These are phyloP conservation scores for Pangasius mekongensis DNA, from an alignment of 2,797 vertebrate species.

Conservation along the genomic window DNA sequence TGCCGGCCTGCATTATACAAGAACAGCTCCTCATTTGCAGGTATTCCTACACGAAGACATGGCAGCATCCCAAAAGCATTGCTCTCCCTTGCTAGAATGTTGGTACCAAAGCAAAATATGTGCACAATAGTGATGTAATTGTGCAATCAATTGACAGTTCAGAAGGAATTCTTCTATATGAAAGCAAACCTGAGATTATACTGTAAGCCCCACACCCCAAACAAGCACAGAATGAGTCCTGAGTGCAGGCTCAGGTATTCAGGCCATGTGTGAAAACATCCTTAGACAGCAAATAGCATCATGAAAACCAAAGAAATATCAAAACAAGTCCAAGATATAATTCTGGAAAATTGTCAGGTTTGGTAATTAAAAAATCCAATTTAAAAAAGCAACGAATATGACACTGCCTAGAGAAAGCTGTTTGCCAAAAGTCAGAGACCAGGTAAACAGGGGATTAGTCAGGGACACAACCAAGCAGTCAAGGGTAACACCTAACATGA, in stretches of 20 bases:
- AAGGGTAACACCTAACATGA: not conserved
- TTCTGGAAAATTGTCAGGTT: not conserved
- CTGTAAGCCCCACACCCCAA: not conserved
- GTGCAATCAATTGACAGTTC: not conserved
- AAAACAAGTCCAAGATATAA: not conserved
- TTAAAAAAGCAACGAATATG: not conserved
- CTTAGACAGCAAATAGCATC: not conserved
- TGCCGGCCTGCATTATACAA: not conserved
- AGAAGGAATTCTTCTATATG: not conserved
- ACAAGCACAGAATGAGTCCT: not conserved
- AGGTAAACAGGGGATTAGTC: not conserved
- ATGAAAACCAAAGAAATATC: not conserved
- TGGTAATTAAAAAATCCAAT: not conserved
- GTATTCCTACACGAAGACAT: not conserved
- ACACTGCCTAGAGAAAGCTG: not conserved
- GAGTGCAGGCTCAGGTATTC: not conserved
- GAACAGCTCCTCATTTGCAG: not conserved
- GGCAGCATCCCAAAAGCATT: slow-evolving; percentile 5
- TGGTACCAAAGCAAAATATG: not conserved
- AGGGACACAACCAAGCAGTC: not conserved
- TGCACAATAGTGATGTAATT: too few species aligned
- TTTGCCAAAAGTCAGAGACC: not conserved
- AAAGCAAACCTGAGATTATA: not conserved
- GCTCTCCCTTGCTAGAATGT: not conserved
- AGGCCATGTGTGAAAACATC: not conserved